phyloP scores from a whole-genome alignment of 2,113 vertebrate genomes.

The Eudorcas thomsonii region DNA sequence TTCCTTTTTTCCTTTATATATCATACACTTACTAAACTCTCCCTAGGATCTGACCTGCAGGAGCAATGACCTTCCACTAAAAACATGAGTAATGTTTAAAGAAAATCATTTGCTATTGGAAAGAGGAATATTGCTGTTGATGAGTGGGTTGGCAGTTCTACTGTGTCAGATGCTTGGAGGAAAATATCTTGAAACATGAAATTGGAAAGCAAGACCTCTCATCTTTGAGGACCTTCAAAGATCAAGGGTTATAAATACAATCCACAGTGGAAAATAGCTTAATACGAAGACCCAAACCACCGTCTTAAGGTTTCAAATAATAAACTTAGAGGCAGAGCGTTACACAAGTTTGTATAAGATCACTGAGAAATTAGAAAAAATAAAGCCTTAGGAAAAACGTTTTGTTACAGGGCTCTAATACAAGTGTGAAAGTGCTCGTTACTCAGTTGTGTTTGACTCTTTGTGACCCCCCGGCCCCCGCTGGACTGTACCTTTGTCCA shows the following conservation, averaged over 20 bases:
- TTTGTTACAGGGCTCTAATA: not conserved
- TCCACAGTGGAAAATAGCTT: rapidly evolving
- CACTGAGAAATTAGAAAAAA: not conserved
- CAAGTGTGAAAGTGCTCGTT: not conserved
- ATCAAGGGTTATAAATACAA: not conserved
- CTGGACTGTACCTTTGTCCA: not conserved
- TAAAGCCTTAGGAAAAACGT: not conserved
- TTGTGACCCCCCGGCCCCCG: not conserved
- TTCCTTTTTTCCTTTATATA: not conserved
- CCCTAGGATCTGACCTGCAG: not conserved
- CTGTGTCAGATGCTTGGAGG: not conserved
- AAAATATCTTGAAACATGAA: not conserved
- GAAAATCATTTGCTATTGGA: not conserved
- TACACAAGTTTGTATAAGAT: not conserved
- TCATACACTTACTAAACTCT: not conserved
- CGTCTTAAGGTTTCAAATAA: not conserved
- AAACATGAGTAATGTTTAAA: not conserved
- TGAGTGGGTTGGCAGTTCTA: no score
- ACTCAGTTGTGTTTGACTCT: not conserved
- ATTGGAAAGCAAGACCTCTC: not conserved
- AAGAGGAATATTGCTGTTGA: not conserved
- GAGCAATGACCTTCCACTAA: not conserved
- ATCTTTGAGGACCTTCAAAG: not conserved
- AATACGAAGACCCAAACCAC: not conserved
- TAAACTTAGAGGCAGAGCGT: not conserved